These are phyloP conservation scores for Hirtodrosophila trivittata DNA, from an alignment of 2,888 invertebrate species.

Conservation along the genomic window DNA sequence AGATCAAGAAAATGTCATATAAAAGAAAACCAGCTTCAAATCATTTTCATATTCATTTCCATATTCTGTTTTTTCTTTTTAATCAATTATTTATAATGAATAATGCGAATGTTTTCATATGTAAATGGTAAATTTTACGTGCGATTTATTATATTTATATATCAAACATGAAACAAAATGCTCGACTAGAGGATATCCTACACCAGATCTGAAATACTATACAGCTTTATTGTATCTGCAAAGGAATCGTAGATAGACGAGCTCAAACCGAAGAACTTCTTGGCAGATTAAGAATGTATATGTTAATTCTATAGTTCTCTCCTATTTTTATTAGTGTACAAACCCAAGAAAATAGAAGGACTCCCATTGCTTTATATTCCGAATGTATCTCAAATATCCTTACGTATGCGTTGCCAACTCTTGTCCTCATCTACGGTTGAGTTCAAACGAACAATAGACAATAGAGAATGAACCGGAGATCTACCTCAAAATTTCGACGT, in stretches of 20 bases:
- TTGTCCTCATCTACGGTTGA: background rate
- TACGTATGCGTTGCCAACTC: background rate
- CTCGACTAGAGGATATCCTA: no score
- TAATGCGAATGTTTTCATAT: background rate
- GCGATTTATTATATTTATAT: background rate
- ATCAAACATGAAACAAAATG: conserved; percentile 1
- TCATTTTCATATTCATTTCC: background rate
- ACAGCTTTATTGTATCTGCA: no score
- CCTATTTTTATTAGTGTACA: no score
- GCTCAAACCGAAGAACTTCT: no score
- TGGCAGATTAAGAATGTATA: no score
- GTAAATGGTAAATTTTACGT: background rate
- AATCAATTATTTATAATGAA: conserved; percentile 2
- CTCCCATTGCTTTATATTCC: no score
- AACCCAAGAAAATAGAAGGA: no score
- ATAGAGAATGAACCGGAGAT: conserved; percentile 20
- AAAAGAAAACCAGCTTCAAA: no score
- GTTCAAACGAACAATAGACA: conserved; percentile 35
- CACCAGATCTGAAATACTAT: no score
- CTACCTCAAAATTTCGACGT: conserved; percentile 24
- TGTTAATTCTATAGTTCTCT: no score
- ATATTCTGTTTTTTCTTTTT: background rate
- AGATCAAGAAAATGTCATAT: background rate
- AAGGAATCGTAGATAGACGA: no score
- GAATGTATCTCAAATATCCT: no score